Evolutionary conservation across 2,888 invertebrate genomes (phyloP).

Genomic region (Rapana venosa): DNA sequence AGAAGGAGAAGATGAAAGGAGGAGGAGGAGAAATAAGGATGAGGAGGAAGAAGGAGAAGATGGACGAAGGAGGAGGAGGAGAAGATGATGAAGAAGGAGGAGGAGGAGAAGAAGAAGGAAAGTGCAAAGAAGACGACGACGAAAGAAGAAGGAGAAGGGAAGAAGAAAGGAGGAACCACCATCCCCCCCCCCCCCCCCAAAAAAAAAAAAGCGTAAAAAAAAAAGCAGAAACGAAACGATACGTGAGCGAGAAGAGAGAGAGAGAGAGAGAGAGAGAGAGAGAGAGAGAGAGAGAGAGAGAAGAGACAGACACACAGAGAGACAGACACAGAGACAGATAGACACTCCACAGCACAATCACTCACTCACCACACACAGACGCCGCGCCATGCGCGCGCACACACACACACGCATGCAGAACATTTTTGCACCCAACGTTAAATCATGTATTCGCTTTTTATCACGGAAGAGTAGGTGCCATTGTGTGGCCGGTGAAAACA

Average conservation of each 20-base stretch:
- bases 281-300: neutral
- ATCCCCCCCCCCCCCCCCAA: neutral
- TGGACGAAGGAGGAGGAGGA: neutral
- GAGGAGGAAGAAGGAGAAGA: conserved; percentile 20
- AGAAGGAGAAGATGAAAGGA: neutral
- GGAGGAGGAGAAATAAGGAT: conserved; percentile 19
- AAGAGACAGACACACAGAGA: neutral
- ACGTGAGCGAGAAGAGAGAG: neutral
- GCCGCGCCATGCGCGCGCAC: too few species aligned
- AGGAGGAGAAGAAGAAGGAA: neutral
- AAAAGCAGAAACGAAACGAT: neutral
- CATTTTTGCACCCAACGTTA: too few species aligned
- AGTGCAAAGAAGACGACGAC: too few species aligned
- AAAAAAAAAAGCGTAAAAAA: neutral
- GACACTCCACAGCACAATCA: too few species aligned
- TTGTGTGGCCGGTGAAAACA: too few species aligned
- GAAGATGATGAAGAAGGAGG: neutral
- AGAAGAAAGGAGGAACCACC: neutral
- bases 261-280: neutral
- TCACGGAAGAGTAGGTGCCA: too few species aligned
- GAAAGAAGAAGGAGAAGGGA: neutral
- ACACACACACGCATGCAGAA: neutral
- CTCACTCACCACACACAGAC: neutral
- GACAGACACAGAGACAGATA: neutral
- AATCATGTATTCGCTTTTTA: too few species aligned